Percentiles rank a stretch among this genome's conserved stretches.
phyloP scores from a whole-genome alignment of 2,113 vertebrate species.

The Pygoscelis antarcticus region DNA sequence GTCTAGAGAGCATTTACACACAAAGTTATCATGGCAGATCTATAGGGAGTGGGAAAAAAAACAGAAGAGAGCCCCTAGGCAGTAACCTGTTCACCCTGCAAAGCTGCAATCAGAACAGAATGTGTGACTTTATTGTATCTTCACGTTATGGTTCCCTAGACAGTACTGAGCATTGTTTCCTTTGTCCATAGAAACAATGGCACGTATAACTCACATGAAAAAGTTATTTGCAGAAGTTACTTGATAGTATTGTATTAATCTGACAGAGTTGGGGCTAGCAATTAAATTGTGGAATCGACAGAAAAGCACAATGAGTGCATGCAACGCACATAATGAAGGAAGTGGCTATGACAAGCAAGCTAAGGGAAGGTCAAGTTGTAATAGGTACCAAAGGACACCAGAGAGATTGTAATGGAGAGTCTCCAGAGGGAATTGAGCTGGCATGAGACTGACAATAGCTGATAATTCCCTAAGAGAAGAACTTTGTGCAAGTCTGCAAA shows the following conservation, averaged over 20 bases:
- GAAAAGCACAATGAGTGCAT: not conserved
- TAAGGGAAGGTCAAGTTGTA: not conserved
- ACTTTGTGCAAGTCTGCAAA: not conserved
- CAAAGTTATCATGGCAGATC: not conserved
- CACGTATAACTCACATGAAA: not conserved
- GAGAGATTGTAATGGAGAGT: not conserved
- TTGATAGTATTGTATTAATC: not conserved
- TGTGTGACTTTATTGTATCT: slow-evolving; percentile 15
- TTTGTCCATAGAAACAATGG: slow-evolving; percentile 23
- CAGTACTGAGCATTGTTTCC: not conserved
- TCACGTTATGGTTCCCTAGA: slow-evolving; percentile 10
- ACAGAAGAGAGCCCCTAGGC: not conserved
- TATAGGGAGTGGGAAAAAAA: not conserved
- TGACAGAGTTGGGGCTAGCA: not conserved
- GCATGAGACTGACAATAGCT: not conserved
- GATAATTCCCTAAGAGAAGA: not conserved
- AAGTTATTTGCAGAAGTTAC: slow-evolving; percentile 18
- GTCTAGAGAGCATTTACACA: not conserved
- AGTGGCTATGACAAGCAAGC: not conserved
- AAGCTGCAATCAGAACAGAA: slow-evolving; percentile 31
- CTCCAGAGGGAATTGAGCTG: not conserved
- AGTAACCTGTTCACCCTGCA: slow-evolving; percentile 36
- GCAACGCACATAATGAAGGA: not conserved
- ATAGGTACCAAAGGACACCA: not conserved
- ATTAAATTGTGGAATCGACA: not conserved